phyloP scores from a whole-genome alignment of 2,888 invertebrate species.

The Polymixis lichenea region DNA sequence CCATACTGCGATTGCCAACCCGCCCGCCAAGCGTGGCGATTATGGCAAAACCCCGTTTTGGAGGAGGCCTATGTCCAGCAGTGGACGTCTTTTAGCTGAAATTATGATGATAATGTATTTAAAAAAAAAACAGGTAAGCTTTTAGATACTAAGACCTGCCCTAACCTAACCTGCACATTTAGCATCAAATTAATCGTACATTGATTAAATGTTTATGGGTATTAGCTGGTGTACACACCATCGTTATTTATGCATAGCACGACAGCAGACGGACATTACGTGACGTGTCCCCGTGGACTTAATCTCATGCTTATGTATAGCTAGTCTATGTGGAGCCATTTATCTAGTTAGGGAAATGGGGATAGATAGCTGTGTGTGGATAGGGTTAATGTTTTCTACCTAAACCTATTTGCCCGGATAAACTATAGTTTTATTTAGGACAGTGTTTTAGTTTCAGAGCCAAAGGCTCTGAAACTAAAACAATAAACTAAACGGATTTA shows the following conservation, averaged over 20 bases:
- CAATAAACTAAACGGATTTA: too few relatives aligned
- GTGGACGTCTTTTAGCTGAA: too few relatives aligned
- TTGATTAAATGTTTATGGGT: slow-evolving; percentile 61
- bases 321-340: slow-evolving; percentile 59
- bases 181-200: slow-evolving; percentile 55
- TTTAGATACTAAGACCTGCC: not conserved
- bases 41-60: too few relatives aligned
- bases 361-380: slow-evolving; percentile 31
- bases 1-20: too few relatives aligned
- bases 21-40: too few relatives aligned
- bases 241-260: slow-evolving; percentile 64
- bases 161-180: slow-evolving; percentile 1
- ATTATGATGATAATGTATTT: too few relatives aligned
- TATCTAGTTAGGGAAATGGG: slow-evolving; percentile 61
- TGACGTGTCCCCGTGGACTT: slow-evolving; percentile 65
- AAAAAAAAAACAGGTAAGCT: not conserved
- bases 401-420: not conserved
- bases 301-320: slow-evolving; percentile 62
- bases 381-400: slow-evolving; percentile 3
- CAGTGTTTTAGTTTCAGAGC: not conserved
- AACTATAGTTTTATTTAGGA: not conserved
- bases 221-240: slow-evolving; percentile 54
- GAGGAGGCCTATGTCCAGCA: too few relatives aligned
- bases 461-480: too few relatives aligned
- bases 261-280: slow-evolving; percentile 67